phyloP scores from a whole-genome alignment of 2,113 vertebrate species.

The Malurus cyaneus region DNA sequence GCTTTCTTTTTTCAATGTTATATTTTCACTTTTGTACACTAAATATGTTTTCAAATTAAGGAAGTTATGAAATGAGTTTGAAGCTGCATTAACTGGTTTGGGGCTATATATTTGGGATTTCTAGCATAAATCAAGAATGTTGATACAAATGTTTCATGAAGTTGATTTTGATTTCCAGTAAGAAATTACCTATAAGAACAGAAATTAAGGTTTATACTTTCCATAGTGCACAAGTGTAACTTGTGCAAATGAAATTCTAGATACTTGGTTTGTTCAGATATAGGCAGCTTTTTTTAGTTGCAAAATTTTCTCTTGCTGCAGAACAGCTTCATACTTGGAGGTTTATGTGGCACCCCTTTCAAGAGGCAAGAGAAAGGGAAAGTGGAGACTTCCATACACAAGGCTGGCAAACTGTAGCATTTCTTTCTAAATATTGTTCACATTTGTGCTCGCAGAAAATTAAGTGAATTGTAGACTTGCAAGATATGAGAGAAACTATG shows the following conservation, averaged over 20 bases:
- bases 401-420: neutral
- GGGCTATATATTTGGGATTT: neutral
- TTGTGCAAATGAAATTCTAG: neutral
- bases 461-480: neutral
- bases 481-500: neutral
- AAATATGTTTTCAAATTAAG: neutral
- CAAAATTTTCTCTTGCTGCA: neutral
- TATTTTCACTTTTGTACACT: neutral
- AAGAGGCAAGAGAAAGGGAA: neutral
- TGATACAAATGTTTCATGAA: neutral
- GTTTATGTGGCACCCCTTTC: neutral
- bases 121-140: neutral
- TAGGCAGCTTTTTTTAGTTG: neutral
- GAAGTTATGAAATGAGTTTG: neutral
- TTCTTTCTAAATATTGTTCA: constrained; percentile 19
- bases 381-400: neutral
- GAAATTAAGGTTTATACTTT: neutral
- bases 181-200: neutral
- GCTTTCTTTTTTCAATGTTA: neutral
- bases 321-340: neutral
- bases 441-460: neutral
- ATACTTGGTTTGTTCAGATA: neutral
- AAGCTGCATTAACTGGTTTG: neutral
- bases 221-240: neutral
- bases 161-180: neutral